Evolutionary conservation across 2,888 invertebrate species (phyloP).

Genomic region (Eristalis intricaria): DNA sequence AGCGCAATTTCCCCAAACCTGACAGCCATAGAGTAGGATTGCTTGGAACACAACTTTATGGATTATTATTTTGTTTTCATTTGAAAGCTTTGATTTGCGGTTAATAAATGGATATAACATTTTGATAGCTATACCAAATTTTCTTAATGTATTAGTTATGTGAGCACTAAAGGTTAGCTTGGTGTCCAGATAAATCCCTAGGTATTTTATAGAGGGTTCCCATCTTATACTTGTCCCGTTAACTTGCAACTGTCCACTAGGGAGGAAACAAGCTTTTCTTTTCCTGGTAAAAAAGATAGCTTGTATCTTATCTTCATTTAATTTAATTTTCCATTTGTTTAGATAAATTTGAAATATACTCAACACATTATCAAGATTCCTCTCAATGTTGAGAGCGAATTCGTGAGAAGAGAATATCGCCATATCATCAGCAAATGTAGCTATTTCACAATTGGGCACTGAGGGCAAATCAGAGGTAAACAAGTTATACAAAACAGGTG

Average conservation of each 20-base stretch:
- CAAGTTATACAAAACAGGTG: too few relatives aligned
- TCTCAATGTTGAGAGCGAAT: too few relatives aligned
- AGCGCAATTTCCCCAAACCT: background rate
- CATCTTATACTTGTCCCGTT: background rate
- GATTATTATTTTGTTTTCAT: background rate
- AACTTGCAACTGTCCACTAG: background rate
- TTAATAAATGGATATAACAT: background rate
- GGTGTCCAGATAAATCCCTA: background rate
- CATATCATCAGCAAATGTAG: too few relatives aligned
- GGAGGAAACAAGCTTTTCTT: background rate
- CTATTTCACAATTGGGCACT: background rate
- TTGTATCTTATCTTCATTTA: background rate
- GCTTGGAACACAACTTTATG: background rate
- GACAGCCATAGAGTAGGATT: background rate
- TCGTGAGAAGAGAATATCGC: too few relatives aligned
- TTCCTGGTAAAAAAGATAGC: background rate
- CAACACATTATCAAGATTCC: too few relatives aligned
- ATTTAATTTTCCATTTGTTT: background rate
- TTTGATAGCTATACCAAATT: background rate
- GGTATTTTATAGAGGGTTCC: background rate
- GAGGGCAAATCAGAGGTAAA: too few relatives aligned
- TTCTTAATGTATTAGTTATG: background rate
- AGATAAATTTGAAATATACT: background rate
- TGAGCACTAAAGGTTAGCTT: background rate
- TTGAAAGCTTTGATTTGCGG: background rate